Evolutionary conservation across 1,140 invertebrate genomes (phyloP), one percentile per base, ranked within the genome.

Genomic region (Oryzaephilus surinamensis): DNA sequence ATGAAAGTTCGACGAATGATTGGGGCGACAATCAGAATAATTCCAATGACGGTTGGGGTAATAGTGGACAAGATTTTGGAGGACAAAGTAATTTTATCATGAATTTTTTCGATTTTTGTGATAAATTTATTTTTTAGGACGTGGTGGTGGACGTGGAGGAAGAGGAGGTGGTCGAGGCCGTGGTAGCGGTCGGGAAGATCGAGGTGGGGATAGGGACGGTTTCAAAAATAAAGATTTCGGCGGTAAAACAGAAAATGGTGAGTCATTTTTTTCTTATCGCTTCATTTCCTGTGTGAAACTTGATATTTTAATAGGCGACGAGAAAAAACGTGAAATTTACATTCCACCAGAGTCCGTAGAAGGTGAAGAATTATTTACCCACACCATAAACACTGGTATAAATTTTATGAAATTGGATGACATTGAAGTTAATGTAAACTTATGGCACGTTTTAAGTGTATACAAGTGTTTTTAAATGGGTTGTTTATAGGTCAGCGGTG

Each of bases 381-480:
- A 65, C 23, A 76, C 74, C 0, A 83, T 87, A 5, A 68, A 72
- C 2, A 71, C 71, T 5, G 92, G 92, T 0, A 89, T 91, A 5
- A 94, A 97, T 60, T 96, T 97, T 60, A 71, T 79, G 19, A 86
- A 89, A 48, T 93, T 89, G 54, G 78, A 91, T 38, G 63, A 75
- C 2, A 91, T 95, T 47, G 73, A 79, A 35, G 81, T 92, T 0
- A 78, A 85, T 52, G 81, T 91, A 34, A 41, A 23, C 33, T 10
- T 41, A 34, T 20, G 5, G 6, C 20, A 20, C 18, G 7, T 21
- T 4, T 6, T 10, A n/a, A 37, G 17, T 6, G 13, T 18, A 12
- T 2, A 10, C 11, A 24, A 24, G 6, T n/a, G n/a, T 33, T 18
- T n/a, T 39, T 38, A 33, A 30, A 17, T 40, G 26, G 51, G 46